A percentile compares a stretch with the other conserved stretches of the same genome.
Evolutionary conservation across 2,797 vertebrate genomes (phyloP).

Genomic region (Alauda arvensis): DNA sequence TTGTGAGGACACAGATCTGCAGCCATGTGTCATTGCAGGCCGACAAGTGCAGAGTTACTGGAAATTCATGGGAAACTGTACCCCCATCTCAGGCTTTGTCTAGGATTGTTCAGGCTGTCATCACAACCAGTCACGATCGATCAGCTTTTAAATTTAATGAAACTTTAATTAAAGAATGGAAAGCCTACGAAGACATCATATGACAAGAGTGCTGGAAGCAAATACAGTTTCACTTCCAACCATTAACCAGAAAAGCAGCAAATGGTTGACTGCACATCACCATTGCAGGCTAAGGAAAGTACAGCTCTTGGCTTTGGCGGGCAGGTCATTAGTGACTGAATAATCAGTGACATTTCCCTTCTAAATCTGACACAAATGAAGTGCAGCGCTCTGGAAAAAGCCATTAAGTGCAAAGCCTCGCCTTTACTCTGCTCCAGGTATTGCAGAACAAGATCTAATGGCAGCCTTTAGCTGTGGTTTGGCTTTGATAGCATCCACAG

Average conservation of each 20-base stretch:
- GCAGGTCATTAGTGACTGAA: slow-evolving; percentile 60
- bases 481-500: not conserved
- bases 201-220: slow-evolving; percentile 45
- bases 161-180: slow-evolving; percentile 46
- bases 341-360: slow-evolving; percentile 67
- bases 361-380: slow-evolving; percentile 41
- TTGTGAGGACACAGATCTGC: not conserved
- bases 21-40: not conserved
- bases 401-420: slow-evolving; percentile 53
- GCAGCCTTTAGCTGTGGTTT: slow-evolving; percentile 3
- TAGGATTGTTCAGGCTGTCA: not conserved
- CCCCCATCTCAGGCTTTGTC: not conserved
- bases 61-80: not conserved
- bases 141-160: slow-evolving; percentile 42
- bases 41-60: not conserved
- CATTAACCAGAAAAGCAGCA: slow-evolving; percentile 52
- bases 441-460: not conserved
- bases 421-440: slow-evolving; percentile 36
- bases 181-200: not conserved
- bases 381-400: slow-evolving; percentile 49
- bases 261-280: slow-evolving; percentile 54
- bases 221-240: slow-evolving; percentile 52
- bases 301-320: slow-evolving; percentile 7
- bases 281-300: slow-evolving; percentile 46
- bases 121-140: not conserved